Base-by-base conservation (phyloP, 2,113 vertebrate species). In the Plectropomus leopardus region DNA sequence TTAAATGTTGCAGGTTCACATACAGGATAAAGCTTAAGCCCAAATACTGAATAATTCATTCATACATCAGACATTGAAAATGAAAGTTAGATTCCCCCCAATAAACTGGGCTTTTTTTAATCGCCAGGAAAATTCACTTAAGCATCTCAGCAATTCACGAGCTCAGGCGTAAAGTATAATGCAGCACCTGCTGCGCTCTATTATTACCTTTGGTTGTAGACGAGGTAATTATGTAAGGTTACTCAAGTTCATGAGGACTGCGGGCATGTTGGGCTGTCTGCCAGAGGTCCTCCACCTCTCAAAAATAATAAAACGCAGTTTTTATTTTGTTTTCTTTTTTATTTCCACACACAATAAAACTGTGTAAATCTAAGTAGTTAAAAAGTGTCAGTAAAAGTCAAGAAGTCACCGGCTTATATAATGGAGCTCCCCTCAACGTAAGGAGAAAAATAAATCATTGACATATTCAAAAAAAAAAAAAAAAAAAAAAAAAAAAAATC, bases 131-230 rank as follows among this genome's bases (percentile, higher is more conserved):
- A 61, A 21, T 61, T 75, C 30, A 45, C 61, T 34, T 34, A 9
- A 72, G 78, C 28, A 60, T 83, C 16, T 50, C 42, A 65, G 60
- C 14, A 13, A 59, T 70, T 65, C 26, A n/a, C 16, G 24, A 77
- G 47, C 67, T 58, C 4, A 21, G 63, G 36, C n/a, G 9, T 48
- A 16, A 23, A 9, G 51, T 70, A 19, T 24, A 44, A 21, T 34
- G 17, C 60, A 32, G 54, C 78, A 75, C 61, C 54, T 40, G 44
- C 45, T 57, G 34, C 53, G 36, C 50, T 84, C 66, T 85, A 60
- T 78, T 87, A 68, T 81, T 85, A 78, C 55, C 80, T 67, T 40
- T 30, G 5, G 23, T 72, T 60, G 72, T 44, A 68, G 68, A 61
- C 72, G 7, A 30, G 47, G 26, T 68, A n/a, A 79, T 86, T 76